A percentile compares a stretch with the other conserved stretches of the same genome.
Conservation (phyloP, 2,797 vertebrate species). For the Enteromius paludinosus region DNA sequence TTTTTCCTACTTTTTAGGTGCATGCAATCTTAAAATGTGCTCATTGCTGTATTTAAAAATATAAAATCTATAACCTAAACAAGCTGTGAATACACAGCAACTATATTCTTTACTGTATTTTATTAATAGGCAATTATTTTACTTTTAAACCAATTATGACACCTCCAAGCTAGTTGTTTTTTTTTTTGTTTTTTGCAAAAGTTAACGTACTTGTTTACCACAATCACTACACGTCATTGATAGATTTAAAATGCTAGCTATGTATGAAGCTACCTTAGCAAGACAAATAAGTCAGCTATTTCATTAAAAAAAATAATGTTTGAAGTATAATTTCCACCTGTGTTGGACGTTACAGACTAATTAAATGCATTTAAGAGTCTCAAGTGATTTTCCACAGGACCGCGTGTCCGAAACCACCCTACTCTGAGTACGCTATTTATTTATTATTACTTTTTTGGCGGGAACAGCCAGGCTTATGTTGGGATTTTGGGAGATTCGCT, state of each 20-base stretch:
- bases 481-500: not conserved
- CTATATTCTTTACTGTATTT: not conserved
- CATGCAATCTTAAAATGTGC: not conserved
- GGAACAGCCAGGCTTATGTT: not conserved
- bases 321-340: not conserved
- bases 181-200: not conserved
- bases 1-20: not conserved
- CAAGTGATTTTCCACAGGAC: not conserved
- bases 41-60: not conserved
- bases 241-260: not conserved
- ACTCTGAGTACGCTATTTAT: not conserved
- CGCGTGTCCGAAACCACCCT: not conserved
- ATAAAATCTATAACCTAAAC: not conserved
- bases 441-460: not conserved
- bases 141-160: not conserved
- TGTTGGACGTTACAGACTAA: not conserved
- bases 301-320: not conserved
- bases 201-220: not conserved
- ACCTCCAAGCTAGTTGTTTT: not conserved
- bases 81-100: not conserved
- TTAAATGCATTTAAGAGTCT: not conserved
- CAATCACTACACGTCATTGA: not conserved
- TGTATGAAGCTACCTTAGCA: not conserved
- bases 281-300: not conserved
- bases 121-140: not conserved